A percentile compares a stretch with the other conserved stretches of the same genome.
Evolutionary conservation across 2,888 invertebrate species (phyloP).

Genomic region (Venusia cambrica): DNA sequence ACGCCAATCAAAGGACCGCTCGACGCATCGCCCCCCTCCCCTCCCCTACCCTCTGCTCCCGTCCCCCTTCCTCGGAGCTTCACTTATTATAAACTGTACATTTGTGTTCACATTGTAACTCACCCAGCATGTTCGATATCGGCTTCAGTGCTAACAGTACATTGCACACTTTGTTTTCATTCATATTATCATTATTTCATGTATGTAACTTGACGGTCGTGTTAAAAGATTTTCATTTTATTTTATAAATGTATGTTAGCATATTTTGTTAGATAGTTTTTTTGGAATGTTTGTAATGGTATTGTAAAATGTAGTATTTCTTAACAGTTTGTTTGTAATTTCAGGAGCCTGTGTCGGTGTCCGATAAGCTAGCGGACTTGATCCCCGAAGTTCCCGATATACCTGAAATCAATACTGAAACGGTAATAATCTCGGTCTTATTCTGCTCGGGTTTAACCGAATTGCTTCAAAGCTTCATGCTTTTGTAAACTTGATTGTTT

Average conservation of each 20-base stretch:
- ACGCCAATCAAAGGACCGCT: constrained; percentile 59
- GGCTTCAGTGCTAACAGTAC: constrained; percentile 59
- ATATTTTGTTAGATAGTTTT: too few relatives aligned
- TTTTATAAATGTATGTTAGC: constrained; percentile 10
- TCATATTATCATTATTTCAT: constrained; percentile 1
- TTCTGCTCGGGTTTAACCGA: not conserved
- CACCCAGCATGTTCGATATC: constrained; percentile 49
- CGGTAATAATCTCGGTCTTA: constrained; percentile 39
- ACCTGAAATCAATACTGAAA: constrained; percentile 66
- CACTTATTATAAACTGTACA: constrained; percentile 23
- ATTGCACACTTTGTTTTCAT: not conserved
- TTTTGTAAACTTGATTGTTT: too few relatives aligned
- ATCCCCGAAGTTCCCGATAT: constrained; percentile 68
- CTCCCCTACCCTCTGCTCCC: constrained; percentile 40
- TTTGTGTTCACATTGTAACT: constrained; percentile 34
- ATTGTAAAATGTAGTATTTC: not conserved
- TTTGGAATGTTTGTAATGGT: constrained; percentile 5
- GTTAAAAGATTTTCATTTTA: too few relatives aligned
- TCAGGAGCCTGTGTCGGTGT: constrained; percentile 57
- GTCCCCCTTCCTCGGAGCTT: constrained; percentile 42
- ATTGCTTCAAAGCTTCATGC: too few relatives aligned
- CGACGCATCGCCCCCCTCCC: constrained; percentile 23
- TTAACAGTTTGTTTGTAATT: constrained; percentile 31
- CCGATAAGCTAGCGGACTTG: constrained; percentile 68
- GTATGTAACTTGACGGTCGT: too few relatives aligned